Evolutionary conservation across 1,140 invertebrate species (phyloP).

Genomic region (Aphidius ervi): DNA sequence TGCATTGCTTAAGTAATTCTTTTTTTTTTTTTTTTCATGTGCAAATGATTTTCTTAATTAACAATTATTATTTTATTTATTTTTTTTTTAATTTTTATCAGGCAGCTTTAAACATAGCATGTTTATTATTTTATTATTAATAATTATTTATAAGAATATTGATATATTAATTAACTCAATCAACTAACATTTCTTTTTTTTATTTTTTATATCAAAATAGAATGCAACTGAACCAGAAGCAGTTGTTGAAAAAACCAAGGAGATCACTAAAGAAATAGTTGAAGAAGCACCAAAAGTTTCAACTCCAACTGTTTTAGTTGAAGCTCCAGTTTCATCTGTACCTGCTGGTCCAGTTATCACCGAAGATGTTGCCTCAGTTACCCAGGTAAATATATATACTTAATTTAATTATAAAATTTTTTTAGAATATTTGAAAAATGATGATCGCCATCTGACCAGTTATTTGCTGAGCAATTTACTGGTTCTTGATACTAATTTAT

Average conservation of each 20-base stretch:
- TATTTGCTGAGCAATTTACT: constrained; percentile 29
- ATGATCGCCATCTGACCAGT: constrained; percentile 45
- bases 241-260: constrained; percentile 38
- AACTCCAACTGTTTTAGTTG: constrained; percentile 38
- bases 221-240: constrained; percentile 37
- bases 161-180: not conserved
- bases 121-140: no score
- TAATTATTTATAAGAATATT: no score
- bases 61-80: no score
- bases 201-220: constrained; percentile 28
- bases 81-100: no score
- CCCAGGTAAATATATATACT: constrained; percentile 35
- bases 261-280: constrained; percentile 34
- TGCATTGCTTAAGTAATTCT: constrained; percentile 26
- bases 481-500: constrained; percentile 36
- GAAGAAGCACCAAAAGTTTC: constrained; percentile 41
- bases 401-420: constrained; percentile 3
- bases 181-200: constrained; percentile 8
- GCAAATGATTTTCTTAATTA: no score
- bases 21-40: no score
- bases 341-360: constrained; percentile 41
- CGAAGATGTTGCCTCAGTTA: constrained; percentile 50
- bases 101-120: no score
- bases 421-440: constrained; percentile 26
- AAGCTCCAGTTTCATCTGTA: constrained; percentile 34